Evolutionary conservation across 2,113 vertebrate species (phyloP).

Genomic region (Calyptommatus sinebrachiatus): DNA sequence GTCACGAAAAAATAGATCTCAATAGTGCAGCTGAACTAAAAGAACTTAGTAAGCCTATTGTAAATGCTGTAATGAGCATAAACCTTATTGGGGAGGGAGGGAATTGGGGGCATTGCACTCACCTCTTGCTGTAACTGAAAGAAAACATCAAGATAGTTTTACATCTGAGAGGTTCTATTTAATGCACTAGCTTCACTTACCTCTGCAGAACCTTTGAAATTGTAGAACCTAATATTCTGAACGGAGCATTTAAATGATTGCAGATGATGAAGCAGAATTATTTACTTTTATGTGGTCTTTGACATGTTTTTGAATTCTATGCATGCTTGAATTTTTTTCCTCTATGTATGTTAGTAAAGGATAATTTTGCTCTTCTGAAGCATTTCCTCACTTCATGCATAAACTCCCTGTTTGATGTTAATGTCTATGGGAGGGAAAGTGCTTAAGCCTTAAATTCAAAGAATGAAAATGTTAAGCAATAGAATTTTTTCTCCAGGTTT

Average conservation of each 20-base stretch:
- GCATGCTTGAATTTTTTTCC: conserved; percentile 24
- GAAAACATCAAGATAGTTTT: background rate
- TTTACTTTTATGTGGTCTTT: conserved; percentile 35
- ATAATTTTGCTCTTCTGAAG: conserved; percentile 46
- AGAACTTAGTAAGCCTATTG: conserved; percentile 22
- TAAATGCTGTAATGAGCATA: conserved; percentile 52
- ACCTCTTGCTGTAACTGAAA: conserved; percentile 53
- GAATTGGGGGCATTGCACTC: conserved; percentile 57
- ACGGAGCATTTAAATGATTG: conserved; percentile 23
- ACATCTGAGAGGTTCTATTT: conserved; percentile 25
- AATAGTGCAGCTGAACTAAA: background rate
- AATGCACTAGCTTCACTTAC: conserved; percentile 59
- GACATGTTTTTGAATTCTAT: conserved; percentile 24
- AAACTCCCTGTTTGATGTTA: conserved; percentile 22
- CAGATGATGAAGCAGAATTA: conserved; percentile 38
- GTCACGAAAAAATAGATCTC: conserved; percentile 19
- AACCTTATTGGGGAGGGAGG: conserved; percentile 22
- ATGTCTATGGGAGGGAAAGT: conserved; percentile 16
- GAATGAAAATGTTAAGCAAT: conserved; percentile 32
- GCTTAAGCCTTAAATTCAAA: conserved; percentile 57
- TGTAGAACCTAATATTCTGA: background rate
- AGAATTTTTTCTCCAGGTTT: conserved; percentile 14
- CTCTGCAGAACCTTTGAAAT: conserved; percentile 24
- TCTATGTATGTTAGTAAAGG: conserved; percentile 18
- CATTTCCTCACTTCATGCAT: conserved; percentile 14